phyloP scores from a whole-genome alignment of 1,140 invertebrate genomes.

The Trinorchestia longiramus region DNA sequence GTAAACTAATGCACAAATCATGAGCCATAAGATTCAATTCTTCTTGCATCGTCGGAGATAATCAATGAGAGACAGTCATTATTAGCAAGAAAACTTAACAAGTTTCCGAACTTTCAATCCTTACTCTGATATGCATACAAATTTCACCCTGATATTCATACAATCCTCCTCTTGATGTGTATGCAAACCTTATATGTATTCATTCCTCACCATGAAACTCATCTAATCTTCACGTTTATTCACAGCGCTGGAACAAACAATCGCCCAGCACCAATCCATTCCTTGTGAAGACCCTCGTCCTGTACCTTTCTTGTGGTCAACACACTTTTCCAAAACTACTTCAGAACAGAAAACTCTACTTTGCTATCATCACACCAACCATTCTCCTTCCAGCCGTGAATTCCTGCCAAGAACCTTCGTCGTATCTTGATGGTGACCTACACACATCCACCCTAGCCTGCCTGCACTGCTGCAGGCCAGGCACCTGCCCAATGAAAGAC shows the following conservation, averaged over 20 bases:
- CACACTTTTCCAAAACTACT: not conserved
- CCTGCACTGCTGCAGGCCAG: not conserved
- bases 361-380: not conserved
- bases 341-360: not conserved
- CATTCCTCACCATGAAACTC: not conserved
- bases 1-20: too few relatives aligned
- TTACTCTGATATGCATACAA: too few relatives aligned
- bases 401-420: not conserved
- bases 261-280: not conserved
- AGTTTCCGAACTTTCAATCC: too few relatives aligned
- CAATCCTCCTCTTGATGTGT: not conserved
- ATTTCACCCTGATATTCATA: not conserved
- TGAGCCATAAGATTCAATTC: too few relatives aligned
- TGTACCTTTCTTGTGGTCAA: not conserved
- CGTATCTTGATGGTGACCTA: not conserved
- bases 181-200: not conserved
- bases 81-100: too few relatives aligned
- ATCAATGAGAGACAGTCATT: too few relatives aligned
- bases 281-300: not conserved
- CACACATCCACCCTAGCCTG: not conserved
- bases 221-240: not conserved
- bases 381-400: not conserved
- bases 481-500: not conserved
- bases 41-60: too few relatives aligned
- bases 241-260: not conserved